Evolutionary conservation across 1,140 invertebrate genomes (phyloP).

Genomic region (Globodera rostochiensis): DNA sequence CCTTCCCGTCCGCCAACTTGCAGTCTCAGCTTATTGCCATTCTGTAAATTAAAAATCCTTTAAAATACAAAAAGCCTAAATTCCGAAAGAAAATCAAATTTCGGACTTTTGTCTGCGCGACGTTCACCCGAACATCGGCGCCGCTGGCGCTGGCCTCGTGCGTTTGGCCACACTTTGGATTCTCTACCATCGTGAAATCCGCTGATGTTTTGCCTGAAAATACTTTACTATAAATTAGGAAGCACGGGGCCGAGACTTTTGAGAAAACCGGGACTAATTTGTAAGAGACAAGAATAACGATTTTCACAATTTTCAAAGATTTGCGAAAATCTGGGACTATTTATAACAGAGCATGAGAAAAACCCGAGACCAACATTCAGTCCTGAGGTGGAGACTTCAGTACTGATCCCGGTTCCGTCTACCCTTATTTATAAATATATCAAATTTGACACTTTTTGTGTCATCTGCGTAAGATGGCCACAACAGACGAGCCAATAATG

Average conservation of each 20-base stretch:
- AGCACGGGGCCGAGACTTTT: too few species aligned
- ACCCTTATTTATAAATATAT: neutral
- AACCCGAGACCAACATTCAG: too few species aligned
- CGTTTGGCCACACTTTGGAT: slow-evolving; percentile 24
- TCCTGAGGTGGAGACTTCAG: too few species aligned
- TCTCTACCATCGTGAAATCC: neutral
- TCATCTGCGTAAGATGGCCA: neutral
- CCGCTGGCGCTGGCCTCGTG: slow-evolving; percentile 13
- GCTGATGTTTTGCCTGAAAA: neutral
- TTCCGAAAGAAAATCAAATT: slow-evolving; percentile 5
- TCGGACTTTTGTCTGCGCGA: slow-evolving; percentile 22
- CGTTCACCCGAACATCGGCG: slow-evolving; percentile 25
- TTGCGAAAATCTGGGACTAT: too few species aligned
- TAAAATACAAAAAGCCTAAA: slow-evolving; percentile 3
- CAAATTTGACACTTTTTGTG: neutral
- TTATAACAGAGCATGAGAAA: too few species aligned
- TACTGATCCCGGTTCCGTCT: too few species aligned
- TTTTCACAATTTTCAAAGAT: too few species aligned
- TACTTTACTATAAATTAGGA: neutral
- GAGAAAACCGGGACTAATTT: too few species aligned
- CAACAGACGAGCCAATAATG: neutral
- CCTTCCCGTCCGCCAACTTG: slow-evolving; percentile 3
- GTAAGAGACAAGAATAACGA: too few species aligned
- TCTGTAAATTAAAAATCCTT: slow-evolving; percentile 8
- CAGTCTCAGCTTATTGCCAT: slow-evolving; percentile 16